Base-by-base conservation (phyloP, 2,113 vertebrate species). In the Vanacampus margaritifer region DNA sequence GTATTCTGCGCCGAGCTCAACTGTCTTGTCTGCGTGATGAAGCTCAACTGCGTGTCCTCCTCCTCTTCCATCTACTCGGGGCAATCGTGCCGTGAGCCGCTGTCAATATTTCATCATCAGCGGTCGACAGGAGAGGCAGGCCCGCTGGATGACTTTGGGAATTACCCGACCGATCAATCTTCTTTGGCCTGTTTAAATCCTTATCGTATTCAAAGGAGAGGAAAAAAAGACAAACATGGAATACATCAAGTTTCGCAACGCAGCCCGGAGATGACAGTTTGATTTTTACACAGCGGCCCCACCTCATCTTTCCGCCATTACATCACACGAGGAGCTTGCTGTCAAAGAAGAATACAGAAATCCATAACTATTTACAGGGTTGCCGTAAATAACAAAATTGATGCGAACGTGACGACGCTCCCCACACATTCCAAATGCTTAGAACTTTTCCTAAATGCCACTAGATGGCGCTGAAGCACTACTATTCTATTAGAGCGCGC, bases 51-150 rank as follows among this genome's bases (percentile, higher is more conserved):
- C 37, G 39, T 12, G 43, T 39, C 16, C 53, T 16, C 16, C 19
- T 43, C 28, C 28, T 53, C 6, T 53, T 51, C 19, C 39, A 14
- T 24, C 26, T 32, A 32, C 26, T 57, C 26, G 54, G 54, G 6
- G 54, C 26, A 57, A 32, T 41, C 39, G 23, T 9, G 60, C 60
- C 23, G 39, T 5, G 37, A 62, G 58, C 21, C 7, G 35, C 37
- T 17, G 60, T 62, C 60, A 62, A 62, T 62, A 62, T 62, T 62
- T 62, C 60, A 62, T 62, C 60, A 43, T 43, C 23, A 5, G 37
- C 39, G 7, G 37, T 43, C 39, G 9, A 16, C 23, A 26, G 17
- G 57, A 59, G 57, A 36, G 14, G 28, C 17, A 32, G 14, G 14
- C 16, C 5, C 17, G 14, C 13, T 6, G 16, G 35, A 60, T 37